A percentile compares a stretch with the other conserved stretches of the same genome.
Evolutionary conservation across 2,113 vertebrate genomes (phyloP).

Genomic region (Silurus glanis): DNA sequence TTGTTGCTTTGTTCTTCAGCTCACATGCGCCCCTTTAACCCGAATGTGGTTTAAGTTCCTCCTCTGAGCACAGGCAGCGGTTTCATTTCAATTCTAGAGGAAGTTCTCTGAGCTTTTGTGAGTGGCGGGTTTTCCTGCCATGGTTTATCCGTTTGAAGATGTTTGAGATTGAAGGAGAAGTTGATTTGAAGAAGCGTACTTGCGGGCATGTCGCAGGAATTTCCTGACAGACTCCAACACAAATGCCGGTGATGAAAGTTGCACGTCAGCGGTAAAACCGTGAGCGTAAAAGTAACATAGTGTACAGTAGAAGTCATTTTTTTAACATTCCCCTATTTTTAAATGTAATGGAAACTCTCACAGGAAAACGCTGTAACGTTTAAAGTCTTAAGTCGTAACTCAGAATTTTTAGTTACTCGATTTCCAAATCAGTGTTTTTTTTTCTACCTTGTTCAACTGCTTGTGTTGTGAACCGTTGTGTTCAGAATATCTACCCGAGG

Average conservation of each 20-base stretch:
- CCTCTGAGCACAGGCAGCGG: background rate
- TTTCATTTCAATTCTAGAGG: background rate
- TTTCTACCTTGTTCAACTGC: background rate
- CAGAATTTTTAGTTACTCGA: background rate
- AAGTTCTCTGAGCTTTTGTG: background rate
- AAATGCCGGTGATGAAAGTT: background rate
- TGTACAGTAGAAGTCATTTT: background rate
- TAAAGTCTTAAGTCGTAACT: background rate
- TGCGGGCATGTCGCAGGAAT: background rate
- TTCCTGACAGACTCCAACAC: slow-evolving; percentile 2
- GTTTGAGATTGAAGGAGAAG: slow-evolving; percentile 11
- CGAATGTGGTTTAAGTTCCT: slow-evolving; percentile 29
- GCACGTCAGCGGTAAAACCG: background rate
- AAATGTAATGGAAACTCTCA: background rate
- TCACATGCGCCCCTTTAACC: background rate
- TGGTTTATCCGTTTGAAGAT: slow-evolving; percentile 1
- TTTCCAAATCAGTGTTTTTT: background rate
- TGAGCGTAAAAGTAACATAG: background rate
- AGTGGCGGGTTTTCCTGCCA: slow-evolving; percentile 27
- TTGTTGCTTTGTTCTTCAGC: background rate
- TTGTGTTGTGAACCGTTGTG: background rate
- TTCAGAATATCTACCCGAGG: background rate
- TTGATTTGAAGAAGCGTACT: slow-evolving; percentile 18
- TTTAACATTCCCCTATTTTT: background rate
- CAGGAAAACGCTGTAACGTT: background rate